Conservation (phyloP, 2,113 vertebrate species). For the Pelvicachromis taeniatus region DNA sequence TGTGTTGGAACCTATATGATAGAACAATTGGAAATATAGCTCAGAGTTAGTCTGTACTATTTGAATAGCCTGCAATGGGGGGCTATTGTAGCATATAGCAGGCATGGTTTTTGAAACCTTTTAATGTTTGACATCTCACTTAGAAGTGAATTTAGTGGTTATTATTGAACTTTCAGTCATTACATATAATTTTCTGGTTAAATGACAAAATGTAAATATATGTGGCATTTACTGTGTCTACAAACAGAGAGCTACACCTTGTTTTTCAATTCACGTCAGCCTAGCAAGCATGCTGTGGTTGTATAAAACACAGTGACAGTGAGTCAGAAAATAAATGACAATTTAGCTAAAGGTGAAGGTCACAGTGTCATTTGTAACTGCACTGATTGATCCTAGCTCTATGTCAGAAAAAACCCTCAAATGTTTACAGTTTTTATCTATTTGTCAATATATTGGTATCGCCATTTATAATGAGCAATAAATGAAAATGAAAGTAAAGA, state of each 20-base stretch:
- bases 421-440: background rate
- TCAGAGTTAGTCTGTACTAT: background rate
- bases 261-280: background rate
- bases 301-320: background rate
- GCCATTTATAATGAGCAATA: background rate
- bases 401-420: background rate
- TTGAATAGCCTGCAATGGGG: accelerated
- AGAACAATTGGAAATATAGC: accelerated
- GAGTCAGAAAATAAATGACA: background rate
- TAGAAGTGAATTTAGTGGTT: background rate
- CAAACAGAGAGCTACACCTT: accelerated
- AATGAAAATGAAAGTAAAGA: background rate
- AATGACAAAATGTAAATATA: background rate
- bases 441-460: background rate
- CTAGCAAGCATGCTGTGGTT: background rate
- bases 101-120: background rate
- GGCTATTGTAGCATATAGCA: background rate
- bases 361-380: background rate
- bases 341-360: background rate
- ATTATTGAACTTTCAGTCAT: background rate
- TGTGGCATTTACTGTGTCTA: background rate
- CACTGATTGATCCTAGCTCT: background rate
- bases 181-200: background rate
- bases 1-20: background rate
- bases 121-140: background rate